Percentiles rank a stretch among this genome's conserved stretches.
Evolutionary conservation across 1,140 invertebrate species (phyloP).

Genomic region (Schlechtendalia chinensis): DNA sequence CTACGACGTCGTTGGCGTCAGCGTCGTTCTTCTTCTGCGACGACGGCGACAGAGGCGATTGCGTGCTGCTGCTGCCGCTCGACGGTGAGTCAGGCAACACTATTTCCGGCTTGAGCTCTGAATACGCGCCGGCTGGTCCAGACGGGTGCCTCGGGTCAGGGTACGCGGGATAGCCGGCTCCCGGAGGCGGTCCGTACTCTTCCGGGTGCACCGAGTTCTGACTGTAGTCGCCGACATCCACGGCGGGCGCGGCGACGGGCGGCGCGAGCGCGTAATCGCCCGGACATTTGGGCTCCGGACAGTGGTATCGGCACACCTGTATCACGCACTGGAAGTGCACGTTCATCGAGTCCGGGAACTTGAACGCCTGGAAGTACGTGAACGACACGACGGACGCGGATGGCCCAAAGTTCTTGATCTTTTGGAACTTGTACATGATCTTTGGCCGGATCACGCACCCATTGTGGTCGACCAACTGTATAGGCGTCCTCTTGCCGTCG

Average conservation of each 20-base stretch:
- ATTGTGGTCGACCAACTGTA: slow-evolving; percentile 87
- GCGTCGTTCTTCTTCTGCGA: slow-evolving; percentile 11
- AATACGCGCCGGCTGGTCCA: slow-evolving; percentile 75
- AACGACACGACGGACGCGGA: slow-evolving; percentile 91
- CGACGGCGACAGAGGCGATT: too few relatives aligned
- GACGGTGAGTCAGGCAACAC: slow-evolving; percentile 71
- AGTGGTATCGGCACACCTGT: slow-evolving; percentile 90
- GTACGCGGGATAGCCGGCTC: slow-evolving; percentile 55
- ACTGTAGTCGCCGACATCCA: slow-evolving; percentile 67
- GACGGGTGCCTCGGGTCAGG: slow-evolving; percentile 76
- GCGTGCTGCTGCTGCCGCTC: slow-evolving; percentile 14
- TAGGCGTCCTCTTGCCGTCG: slow-evolving; percentile 87
- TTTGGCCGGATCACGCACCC: slow-evolving; percentile 90
- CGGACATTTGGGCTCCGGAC: slow-evolving; percentile 85
- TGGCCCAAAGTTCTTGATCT: slow-evolving; percentile 92
- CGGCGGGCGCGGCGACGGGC: slow-evolving; percentile 58
- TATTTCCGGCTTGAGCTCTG: slow-evolving; percentile 75
- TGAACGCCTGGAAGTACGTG: slow-evolving; percentile 90
- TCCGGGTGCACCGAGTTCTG: slow-evolving; percentile 62
- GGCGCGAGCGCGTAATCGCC: slow-evolving; percentile 69
- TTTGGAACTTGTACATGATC: slow-evolving; percentile 90
- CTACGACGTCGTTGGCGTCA: not conserved
- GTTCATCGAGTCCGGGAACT: slow-evolving; percentile 96
- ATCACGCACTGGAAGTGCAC: slow-evolving; percentile 96
- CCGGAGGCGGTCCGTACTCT: slow-evolving; percentile 63